These are phyloP conservation scores for Sebastes hubbsi DNA, from an alignment of 2,797 vertebrate species.

Conservation along the genomic window DNA sequence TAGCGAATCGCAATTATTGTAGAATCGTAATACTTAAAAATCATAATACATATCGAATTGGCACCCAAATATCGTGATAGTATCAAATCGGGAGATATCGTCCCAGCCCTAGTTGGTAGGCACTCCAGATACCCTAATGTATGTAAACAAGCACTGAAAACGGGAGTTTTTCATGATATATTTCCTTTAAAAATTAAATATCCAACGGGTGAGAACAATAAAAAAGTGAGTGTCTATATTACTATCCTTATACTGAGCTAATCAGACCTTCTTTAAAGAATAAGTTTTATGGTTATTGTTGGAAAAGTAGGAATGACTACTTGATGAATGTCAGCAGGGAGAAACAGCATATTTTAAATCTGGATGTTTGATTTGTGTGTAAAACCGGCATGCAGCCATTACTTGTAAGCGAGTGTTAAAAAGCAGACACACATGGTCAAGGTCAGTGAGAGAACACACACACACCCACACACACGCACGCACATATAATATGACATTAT, in stretches of 20 bases:
- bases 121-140: too few species aligned
- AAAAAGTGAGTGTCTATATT: neutral
- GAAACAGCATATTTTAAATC: neutral
- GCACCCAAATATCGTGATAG: too few species aligned
- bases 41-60: too few species aligned
- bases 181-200: too few species aligned
- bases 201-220: too few species aligned
- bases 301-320: neutral
- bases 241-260: neutral
- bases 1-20: too few species aligned
- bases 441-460: slow-evolving; percentile 15
- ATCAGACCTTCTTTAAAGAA: neutral
- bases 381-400: neutral
- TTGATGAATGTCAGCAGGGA: neutral
- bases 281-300: neutral
- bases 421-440: neutral
- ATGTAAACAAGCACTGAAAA: too few species aligned
- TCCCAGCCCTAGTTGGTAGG: too few species aligned
- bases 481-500: neutral
- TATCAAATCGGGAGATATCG: too few species aligned
- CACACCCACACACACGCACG: neutral
- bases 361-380: neutral
- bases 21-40: too few species aligned
- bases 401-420: neutral
- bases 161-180: too few species aligned